Evolutionary conservation across 2,888 invertebrate species (phyloP).

Genomic region (Cantharis nigra): DNA sequence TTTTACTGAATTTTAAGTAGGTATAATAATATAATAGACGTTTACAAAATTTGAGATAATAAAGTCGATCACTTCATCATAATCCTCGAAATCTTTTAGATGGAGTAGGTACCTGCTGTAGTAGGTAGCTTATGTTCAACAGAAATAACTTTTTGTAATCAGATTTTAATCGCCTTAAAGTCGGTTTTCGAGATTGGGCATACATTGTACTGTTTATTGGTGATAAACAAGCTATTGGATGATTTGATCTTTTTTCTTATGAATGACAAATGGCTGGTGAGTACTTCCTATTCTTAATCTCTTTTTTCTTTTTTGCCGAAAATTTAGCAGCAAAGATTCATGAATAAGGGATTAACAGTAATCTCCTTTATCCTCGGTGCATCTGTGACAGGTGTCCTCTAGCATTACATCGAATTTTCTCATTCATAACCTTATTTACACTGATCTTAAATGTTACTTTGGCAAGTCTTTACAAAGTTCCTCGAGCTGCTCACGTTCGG

Average conservation of each 20-base stretch:
- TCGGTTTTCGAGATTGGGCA: background rate
- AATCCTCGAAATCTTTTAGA: constrained; percentile 13
- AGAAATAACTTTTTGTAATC: constrained; percentile 6
- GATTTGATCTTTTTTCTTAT: background rate
- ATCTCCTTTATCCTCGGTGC: constrained; percentile 26
- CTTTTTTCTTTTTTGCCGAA: constrained; percentile 20
- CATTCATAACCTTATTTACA: constrained; percentile 18
- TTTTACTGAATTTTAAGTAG: constrained; percentile 28
- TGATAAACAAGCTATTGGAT: background rate
- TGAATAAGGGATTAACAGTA: constrained; percentile 29
- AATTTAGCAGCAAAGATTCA: constrained; percentile 23
- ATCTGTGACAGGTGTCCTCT: constrained; percentile 26
- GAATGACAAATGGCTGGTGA: constrained; percentile 26
- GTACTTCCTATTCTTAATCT: constrained; percentile 25
- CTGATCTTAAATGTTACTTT: background rate
- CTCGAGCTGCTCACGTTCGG: background rate
- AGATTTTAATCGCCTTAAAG: constrained; percentile 1
- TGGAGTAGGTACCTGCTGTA: background rate
- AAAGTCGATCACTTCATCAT: constrained; percentile 17
- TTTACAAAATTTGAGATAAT: constrained; percentile 20
- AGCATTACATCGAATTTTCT: constrained; percentile 17
- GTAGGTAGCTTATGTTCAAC: background rate
- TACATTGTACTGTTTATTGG: constrained; percentile 1
- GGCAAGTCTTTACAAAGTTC: background rate
- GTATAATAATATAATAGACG: background rate